phyloP scores from a whole-genome alignment of 2,113 vertebrate genomes.

The Salvelinus alpinus region DNA sequence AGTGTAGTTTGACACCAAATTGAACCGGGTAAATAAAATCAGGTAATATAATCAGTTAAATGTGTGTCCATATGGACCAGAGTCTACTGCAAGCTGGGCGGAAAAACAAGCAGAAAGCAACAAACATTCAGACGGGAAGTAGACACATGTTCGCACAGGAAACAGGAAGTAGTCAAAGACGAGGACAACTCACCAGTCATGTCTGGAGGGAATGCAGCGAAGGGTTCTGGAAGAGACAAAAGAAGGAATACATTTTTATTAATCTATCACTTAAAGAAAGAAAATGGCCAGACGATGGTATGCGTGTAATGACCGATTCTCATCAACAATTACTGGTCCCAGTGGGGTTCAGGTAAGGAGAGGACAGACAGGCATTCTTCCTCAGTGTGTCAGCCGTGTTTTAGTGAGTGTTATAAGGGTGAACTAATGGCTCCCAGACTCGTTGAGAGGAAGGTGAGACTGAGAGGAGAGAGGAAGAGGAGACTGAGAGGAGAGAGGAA shows the following conservation, averaged over 20 bases:
- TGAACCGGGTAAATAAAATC: background rate
- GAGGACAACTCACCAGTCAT: conserved; percentile 2
- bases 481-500: background rate
- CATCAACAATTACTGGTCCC: background rate
- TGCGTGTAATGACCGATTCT: no score
- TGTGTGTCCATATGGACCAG: background rate
- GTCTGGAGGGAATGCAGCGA: conserved; percentile 14
- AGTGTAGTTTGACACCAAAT: background rate
- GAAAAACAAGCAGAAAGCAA: background rate
- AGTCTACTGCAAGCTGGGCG: background rate
- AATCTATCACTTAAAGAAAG: no score
- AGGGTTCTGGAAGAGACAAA: conserved; percentile 3
- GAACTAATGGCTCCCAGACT: background rate
- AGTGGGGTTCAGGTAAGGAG: background rate
- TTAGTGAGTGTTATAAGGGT: background rate
- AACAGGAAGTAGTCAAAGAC: background rate
- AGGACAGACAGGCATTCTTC: background rate
- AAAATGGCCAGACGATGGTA: no score
- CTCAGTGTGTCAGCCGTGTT: background rate
- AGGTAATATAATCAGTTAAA: no score
- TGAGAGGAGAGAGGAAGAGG: background rate
- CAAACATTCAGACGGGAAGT: background rate
- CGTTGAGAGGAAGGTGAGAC: background rate
- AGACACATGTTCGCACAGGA: background rate
- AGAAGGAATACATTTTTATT: background rate